Percentiles rank a stretch among this genome's conserved stretches.
phyloP scores from a whole-genome alignment of 1,140 invertebrate genomes.

The Nasonia vitripennis region DNA sequence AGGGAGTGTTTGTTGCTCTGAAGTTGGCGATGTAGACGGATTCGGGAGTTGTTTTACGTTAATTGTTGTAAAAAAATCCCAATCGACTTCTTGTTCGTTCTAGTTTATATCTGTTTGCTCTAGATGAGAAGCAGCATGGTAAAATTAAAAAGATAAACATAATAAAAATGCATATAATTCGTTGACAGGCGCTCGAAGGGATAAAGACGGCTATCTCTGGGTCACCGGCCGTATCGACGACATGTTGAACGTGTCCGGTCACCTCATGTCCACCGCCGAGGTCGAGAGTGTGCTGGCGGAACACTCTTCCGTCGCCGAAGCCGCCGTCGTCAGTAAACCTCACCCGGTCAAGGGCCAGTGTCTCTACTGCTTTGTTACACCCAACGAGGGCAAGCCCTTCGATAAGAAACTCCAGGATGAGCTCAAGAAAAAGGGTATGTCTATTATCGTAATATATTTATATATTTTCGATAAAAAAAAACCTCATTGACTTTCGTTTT shows the following conservation, averaged over 20 bases:
- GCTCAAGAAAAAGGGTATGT: constrained; percentile 83
- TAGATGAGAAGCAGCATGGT: too few species aligned
- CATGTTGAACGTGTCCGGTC: constrained; percentile 98
- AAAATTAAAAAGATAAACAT: too few species aligned
- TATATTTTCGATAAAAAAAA: not conserved
- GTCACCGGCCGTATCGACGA: constrained; percentile 98
- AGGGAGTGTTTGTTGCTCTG: not conserved
- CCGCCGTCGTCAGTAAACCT: constrained; percentile 95
- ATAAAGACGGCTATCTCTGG: constrained; percentile 97
- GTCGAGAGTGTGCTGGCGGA: constrained; percentile 93
- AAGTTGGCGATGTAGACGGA: not conserved
- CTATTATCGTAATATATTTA: not conserved
- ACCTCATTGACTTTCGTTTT: constrained; percentile 50
- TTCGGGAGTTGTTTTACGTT: not conserved
- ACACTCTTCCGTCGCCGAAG: constrained; percentile 89
- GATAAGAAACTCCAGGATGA: constrained; percentile 83
- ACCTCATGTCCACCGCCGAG: constrained; percentile 97
- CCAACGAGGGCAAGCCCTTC: constrained; percentile 85
- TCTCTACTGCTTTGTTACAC: constrained; percentile 96
- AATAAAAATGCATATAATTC: constrained; percentile 25
- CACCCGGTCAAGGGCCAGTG: constrained; percentile 97
- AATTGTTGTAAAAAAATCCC: too few species aligned
- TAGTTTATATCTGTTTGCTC: too few species aligned
- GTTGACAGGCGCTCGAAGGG: constrained; percentile 86
- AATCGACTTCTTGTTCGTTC: too few species aligned